Evolutionary conservation across 2,113 vertebrate species (phyloP), one percentile per base, ranked within the genome.

Genomic region (Cichladusa arquata): DNA sequence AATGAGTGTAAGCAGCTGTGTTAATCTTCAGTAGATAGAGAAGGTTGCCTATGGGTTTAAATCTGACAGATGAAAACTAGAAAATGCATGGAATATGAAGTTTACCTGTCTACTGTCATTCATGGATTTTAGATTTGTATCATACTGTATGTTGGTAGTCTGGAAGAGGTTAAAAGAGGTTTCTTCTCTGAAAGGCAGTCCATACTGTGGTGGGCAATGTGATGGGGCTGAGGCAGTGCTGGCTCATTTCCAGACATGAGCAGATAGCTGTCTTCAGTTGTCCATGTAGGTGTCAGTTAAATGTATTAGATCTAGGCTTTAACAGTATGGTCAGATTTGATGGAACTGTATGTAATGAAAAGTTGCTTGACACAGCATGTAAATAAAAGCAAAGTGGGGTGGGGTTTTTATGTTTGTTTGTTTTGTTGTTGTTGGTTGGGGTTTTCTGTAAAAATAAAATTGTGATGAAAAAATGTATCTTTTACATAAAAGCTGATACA

Each of bases 181-280:
- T 76, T 80, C 10, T 66, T 70, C 18, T 50, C 44, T 71, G 56
- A 82, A 54, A 82, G 23, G 42, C 53, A 42, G 42, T 42, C 38
- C 11, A 2, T 54, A 19, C 24, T 61, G 42, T 18, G 0, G 0
- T 57, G 42, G 60, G 17, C 58, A 33, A 19, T 56, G 14, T 64
- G 28, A 48, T 81, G 64, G 36, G 22, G 31, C 54, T 53, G 50
- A 66, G 81, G 42, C 54, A 60, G 19, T 56, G 48, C 65, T 78
- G 60, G 14, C 82, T 70, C 9, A 1, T 61, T 65, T 61, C 64
- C 60, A 74, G 78, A 26, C n/a, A 38, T 58, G 54, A 36, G 34
- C 4, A 7, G 44, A 22, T 45, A 66, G 28, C 25, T 86, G 62
- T 44, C 29, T 95, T 85, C 71, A 64, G 25, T 65, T 79, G 47